phyloP scores from a whole-genome alignment of 1,140 invertebrate genomes.

The Pogonomyrmex barbatus region DNA sequence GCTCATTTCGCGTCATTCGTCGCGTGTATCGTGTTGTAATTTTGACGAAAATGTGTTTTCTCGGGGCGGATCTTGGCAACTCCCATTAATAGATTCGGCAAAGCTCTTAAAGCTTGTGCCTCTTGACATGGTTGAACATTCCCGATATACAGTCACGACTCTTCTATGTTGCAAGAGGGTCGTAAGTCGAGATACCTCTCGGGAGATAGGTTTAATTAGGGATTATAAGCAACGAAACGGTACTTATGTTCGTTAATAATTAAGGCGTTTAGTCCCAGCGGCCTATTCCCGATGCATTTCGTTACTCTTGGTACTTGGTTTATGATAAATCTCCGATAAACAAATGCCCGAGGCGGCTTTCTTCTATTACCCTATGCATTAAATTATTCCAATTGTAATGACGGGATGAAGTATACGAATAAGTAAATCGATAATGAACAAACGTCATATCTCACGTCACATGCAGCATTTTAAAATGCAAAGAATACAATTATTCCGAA shows the following conservation, averaged over 20 bases:
- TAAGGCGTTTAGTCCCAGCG: slow-evolving; percentile 49
- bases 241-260: slow-evolving; percentile 45
- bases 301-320: background rate
- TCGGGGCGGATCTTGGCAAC: background rate
- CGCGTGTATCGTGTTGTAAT: background rate
- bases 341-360: background rate
- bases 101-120: slow-evolving; percentile 21
- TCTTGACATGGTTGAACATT: slow-evolving; percentile 55
- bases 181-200: slow-evolving; percentile 46
- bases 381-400: background rate
- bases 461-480: background rate
- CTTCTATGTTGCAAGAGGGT: slow-evolving; percentile 53
- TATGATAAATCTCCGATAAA: slow-evolving; percentile 13
- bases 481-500: background rate
- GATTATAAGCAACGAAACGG: slow-evolving; percentile 55
- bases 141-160: slow-evolving; percentile 62
- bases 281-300: slow-evolving; percentile 43
- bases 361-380: background rate
- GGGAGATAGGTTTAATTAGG: slow-evolving; percentile 42
- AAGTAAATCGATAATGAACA: background rate
- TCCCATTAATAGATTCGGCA: slow-evolving; percentile 20
- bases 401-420: background rate
- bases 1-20: slow-evolving; percentile 4
- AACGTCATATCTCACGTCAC: background rate
- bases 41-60: slow-evolving; percentile 17